Evolutionary conservation across 2,888 invertebrate genomes (phyloP).

Genomic region (Carabus problematicus): DNA sequence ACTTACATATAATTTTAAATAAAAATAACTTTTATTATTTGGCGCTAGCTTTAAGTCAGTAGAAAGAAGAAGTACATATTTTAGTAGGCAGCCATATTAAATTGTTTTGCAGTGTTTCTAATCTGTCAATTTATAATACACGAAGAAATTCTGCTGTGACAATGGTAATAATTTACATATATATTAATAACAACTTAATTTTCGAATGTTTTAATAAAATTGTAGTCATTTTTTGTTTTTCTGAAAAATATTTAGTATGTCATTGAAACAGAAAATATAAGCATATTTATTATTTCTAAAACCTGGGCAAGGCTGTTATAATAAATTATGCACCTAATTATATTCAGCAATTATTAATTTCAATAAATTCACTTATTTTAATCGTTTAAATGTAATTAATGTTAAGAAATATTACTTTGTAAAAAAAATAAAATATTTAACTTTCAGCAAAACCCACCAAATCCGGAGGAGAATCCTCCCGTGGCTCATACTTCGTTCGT

Average conservation of each 20-base stretch:
- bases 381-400: no score
- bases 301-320: no score
- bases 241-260: no score
- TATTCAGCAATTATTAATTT: conserved; percentile 9
- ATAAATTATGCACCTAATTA: conserved; percentile 7
- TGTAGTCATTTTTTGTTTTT: not conserved
- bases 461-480: conserved; percentile 36
- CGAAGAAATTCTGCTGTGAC: conserved; percentile 16
- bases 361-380: not conserved
- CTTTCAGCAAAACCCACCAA: conserved; percentile 24
- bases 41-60: not conserved
- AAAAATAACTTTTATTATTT: not conserved
- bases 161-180: conserved; percentile 37
- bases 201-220: conserved; percentile 2
- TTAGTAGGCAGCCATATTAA: conserved; percentile 27
- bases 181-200: conserved; percentile 1
- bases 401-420: no score
- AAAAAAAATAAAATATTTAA: not conserved
- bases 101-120: conserved; percentile 36
- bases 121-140: conserved; percentile 33
- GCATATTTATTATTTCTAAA: no score
- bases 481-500: conserved; percentile 23
- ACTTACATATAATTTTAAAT: not conserved
- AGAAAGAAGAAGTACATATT: conserved; percentile 27
- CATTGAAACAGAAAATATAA: conserved; percentile 1